Base-by-base conservation (phyloP, 2,113 vertebrate species). In the Marcusenius ussheri region DNA sequence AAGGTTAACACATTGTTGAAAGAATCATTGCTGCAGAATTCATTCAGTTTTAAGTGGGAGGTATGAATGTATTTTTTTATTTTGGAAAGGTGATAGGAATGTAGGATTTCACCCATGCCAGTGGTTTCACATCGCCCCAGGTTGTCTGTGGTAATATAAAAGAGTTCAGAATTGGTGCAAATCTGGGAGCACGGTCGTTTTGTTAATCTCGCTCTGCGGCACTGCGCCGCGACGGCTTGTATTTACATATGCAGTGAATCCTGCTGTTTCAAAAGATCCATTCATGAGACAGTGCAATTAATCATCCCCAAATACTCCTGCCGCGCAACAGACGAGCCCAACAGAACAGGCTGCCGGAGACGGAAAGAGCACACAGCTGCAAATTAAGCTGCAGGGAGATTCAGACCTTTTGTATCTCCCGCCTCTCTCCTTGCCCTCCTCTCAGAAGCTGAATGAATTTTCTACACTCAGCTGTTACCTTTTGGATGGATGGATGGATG, bases 201-300 rank as follows among this genome's bases (percentile, higher is more conserved):
- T 96, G 97, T 97, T 96, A 96, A 95, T 96, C 96, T 95, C 92
- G 95, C 96, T 97, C 95, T 93, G 93, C 95, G 91, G 96, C 94
- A 94, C 94, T 95, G 96, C 89, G 91, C 94, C 88, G 95, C 96
- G 97, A 95, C 95, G 95, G 96, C 96, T 96, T 96, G 93, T 96
- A 95, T 98, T 97, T 96, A 96, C 97, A 97, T 96, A 96, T 96
- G 95, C 94, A 91, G 94, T 96, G 97, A 95, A 95, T 97, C 98
- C 97, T 39, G 97, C 97, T 95, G 98, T 96, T 97, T 94, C 90
- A 91, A 93, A 96, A 96, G 94, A 96, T 97, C 96, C 0, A 93
- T 96, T 96, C 93, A 92, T 95, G 93, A 96, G 98, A 98, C 98
- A 98, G 95, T 95, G 96, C 97, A 97, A 98, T 99, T 98, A 98